Evolutionary conservation across 2,888 invertebrate genomes (phyloP), one percentile per base, ranked within the genome.

Genomic region (Metellina segmentata): DNA sequence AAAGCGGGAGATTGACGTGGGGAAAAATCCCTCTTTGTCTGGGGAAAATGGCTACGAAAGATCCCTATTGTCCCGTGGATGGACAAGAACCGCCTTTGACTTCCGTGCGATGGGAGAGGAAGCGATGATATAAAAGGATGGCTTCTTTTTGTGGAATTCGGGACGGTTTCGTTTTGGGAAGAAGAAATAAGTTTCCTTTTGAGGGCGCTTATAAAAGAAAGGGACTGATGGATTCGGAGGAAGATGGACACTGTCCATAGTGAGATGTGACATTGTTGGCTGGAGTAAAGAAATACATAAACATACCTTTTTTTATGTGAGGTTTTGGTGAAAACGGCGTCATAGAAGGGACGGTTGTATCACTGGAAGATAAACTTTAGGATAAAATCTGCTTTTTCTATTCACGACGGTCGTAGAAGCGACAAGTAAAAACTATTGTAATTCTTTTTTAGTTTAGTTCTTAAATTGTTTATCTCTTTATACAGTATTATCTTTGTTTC

Each of bases 1-100:
- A 77, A 61, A 53, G 49, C 4, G 61, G 34, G 34, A 79, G 79
- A 79, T 79, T 53, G 79, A 79, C 53, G 61, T 48, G 49, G 77
- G 48, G 16, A 34, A 49, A 79, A 79, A 79, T 61, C 61, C 79
- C 79, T 61, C 61, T 61, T 79, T 79, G 79, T 79, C n/a, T 61
- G 34, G 79, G 79, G 78, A 34, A 79, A 78, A 78, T 78, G 9
- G 78, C 51, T 8, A 20, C 51, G 9, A 49, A 79, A 79, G 19
- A 61, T 79, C 79, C 61, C 61, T 61, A 53, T 79, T 79, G 79
- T 79, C 61, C 61, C 61, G 61, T 61, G 61, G 16, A 61, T 61
- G 61, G 61, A 34, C 34, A 34, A 34, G 34, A 34, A 34, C 34
- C 34, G 1, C 34, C 34, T 34, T 34, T 34, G 61, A 61, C 61